A percentile compares a stretch with the other conserved stretches of the same genome.
Evolutionary conservation across 2,797 vertebrate genomes (phyloP).

Genomic region (Lacerta agilis): DNA sequence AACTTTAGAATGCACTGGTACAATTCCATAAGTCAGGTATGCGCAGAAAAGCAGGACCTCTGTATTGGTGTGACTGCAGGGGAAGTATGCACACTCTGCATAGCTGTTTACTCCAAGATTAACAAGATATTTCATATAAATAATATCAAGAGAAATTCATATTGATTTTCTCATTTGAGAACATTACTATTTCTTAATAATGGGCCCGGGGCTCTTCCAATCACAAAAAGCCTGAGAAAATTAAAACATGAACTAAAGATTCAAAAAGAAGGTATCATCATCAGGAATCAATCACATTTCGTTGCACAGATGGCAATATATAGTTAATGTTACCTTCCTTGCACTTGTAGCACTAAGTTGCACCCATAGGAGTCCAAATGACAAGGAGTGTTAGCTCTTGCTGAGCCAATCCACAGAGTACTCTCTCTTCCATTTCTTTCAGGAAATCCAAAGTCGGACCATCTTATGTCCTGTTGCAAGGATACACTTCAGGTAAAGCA

Average conservation of each 20-base stretch:
- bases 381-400: conserved; percentile 93
- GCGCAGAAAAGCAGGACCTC: neutral
- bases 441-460: conserved; percentile 94
- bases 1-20: neutral
- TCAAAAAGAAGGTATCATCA: neutral
- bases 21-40: neutral
- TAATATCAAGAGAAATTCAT: neutral
- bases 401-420: conserved; percentile 93
- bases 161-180: neutral
- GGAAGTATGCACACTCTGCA: no score
- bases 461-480: conserved; percentile 84
- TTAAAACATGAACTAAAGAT: conserved; percentile 12
- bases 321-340: conserved; percentile 89
- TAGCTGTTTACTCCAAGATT: neutral
- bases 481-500: conserved; percentile 47
- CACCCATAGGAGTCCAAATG: conserved; percentile 94
- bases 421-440: conserved; percentile 90
- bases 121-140: neutral
- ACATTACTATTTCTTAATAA: conserved; percentile 29
- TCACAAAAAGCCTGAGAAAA: conserved; percentile 4
- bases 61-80: neutral
- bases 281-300: no score
- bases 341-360: conserved; percentile 94
- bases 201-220: neutral
- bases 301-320: neutral